These are phyloP conservation scores for Microtus pennsylvanicus DNA, from an alignment of 2,113 vertebrate genomes.

Conservation along the genomic window DNA sequence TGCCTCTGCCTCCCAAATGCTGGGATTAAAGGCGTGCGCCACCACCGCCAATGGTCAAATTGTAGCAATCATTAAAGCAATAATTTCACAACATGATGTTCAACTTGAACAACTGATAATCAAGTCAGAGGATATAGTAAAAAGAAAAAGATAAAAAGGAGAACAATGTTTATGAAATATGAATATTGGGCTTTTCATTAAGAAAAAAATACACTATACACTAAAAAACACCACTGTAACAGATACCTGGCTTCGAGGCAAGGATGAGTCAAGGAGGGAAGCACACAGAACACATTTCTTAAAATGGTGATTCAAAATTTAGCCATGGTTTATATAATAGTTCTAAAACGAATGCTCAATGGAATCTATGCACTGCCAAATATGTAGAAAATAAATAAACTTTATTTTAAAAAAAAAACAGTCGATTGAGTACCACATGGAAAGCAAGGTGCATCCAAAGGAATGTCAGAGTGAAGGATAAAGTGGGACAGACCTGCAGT, in stretches of 20 bases:
- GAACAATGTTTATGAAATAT: background rate
- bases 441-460: background rate
- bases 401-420: background rate
- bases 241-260: background rate
- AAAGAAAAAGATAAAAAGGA: background rate
- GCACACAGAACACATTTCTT: background rate
- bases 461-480: background rate
- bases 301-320: background rate
- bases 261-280: background rate
- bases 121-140: background rate
- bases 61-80: slow-evolving; percentile 23
- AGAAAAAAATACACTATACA: background rate
- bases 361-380: background rate
- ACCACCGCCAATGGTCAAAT: background rate
- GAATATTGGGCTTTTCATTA: background rate
- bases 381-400: background rate
- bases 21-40: too few species aligned
- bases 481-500: background rate
- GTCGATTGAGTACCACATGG: background rate
- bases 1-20: too few species aligned
- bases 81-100: background rate
- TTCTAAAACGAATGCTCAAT: background rate
- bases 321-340: background rate
- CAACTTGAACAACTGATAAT: slow-evolving; percentile 8
- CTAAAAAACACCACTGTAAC: slow-evolving; percentile 8